Evolutionary conservation across 2,888 invertebrate genomes (phyloP).

Genomic region (Hypolimnas misippus): DNA sequence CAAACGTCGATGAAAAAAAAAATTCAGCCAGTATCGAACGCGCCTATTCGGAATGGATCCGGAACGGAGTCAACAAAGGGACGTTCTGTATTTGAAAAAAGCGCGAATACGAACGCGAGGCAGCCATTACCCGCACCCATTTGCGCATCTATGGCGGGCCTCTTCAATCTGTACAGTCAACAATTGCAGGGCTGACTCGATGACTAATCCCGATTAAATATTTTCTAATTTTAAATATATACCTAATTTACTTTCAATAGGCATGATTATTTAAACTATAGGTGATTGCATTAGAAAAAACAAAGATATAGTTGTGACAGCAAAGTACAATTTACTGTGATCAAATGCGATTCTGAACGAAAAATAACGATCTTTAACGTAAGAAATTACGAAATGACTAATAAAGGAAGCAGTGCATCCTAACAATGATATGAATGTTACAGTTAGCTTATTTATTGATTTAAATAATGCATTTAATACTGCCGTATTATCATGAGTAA

Average conservation of each 20-base stretch:
- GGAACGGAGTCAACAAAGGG: slow-evolving; percentile 78
- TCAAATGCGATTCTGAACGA: no score
- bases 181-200: slow-evolving; percentile 58
- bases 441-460: neutral
- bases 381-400: no score
- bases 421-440: neutral
- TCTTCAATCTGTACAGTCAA: slow-evolving; percentile 79
- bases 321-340: no score
- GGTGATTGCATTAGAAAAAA: no score
- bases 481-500: neutral
- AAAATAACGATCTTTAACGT: no score
- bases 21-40: slow-evolving; percentile 69
- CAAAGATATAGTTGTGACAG: no score
- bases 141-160: slow-evolving; percentile 74
- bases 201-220: slow-evolving; percentile 22
- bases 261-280: no score
- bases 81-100: slow-evolving; percentile 76
- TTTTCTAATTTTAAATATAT: neutral
- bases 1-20: slow-evolving; percentile 56
- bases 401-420: neutral
- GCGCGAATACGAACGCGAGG: slow-evolving; percentile 75
- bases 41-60: slow-evolving; percentile 73
- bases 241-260: no score
- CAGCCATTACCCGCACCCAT: slow-evolving; percentile 80
- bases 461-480: neutral